Conservation (phyloP, 1,140 invertebrate species). For the Trinorchestia longiramus region DNA sequence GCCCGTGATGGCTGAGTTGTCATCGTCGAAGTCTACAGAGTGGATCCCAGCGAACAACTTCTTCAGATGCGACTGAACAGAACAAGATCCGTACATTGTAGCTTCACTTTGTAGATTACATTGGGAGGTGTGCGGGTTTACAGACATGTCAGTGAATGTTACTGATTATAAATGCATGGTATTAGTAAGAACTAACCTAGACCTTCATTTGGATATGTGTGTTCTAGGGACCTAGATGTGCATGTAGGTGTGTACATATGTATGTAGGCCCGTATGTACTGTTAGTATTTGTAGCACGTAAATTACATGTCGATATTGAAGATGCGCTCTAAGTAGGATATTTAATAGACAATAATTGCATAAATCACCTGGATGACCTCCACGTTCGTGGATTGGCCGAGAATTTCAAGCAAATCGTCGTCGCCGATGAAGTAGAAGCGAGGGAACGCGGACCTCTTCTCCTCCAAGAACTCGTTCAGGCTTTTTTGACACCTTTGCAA, state of each 20-base stretch:
- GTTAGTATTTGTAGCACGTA: no score
- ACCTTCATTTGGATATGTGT: no score
- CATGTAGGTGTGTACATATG: no score
- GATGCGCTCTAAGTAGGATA: no score
- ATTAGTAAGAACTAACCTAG: no score
- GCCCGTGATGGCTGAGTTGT: constrained; percentile 77
- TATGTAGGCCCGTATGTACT: no score
- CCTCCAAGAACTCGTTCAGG: constrained; percentile 95
- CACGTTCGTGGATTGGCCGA: constrained; percentile 87
- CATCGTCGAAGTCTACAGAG: constrained; percentile 78
- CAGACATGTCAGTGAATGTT: background rate
- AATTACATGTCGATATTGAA: no score
- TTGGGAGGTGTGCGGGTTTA: background rate
- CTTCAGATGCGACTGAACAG: constrained; percentile 82
- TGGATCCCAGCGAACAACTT: constrained; percentile 95
- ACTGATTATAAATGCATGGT: no score
- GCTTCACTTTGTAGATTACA: background rate
- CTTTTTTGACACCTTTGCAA: constrained; percentile 87
- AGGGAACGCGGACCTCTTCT: constrained; percentile 93
- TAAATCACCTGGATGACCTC: constrained; percentile 80
- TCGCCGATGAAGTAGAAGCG: constrained; percentile 97
- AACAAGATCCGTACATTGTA: background rate
- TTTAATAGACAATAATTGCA: background rate
- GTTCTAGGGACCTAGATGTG: no score
- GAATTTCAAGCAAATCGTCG: constrained; percentile 93